Evolutionary conservation across 2,113 vertebrate species (phyloP).

Genomic region (Brevimyrus niger): DNA sequence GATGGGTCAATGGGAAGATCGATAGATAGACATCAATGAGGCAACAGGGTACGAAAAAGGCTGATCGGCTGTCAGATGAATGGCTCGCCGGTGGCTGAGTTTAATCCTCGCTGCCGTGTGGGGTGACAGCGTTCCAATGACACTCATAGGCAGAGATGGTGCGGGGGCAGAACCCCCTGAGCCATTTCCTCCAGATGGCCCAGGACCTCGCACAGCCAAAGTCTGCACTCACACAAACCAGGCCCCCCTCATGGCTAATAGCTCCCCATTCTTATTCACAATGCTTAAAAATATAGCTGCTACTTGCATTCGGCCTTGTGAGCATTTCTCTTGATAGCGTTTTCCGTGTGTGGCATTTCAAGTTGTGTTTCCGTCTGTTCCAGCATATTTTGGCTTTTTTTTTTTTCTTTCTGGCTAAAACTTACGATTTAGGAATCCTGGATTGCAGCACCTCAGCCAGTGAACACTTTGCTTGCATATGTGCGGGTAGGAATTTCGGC

Average conservation of each 20-base stretch:
- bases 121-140: not conserved
- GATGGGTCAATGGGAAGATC: constrained; percentile 17
- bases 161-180: not conserved
- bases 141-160: not conserved
- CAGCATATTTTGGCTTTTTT: constrained; percentile 29
- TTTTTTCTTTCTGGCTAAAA: constrained; percentile 29
- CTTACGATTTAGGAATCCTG: constrained; percentile 43
- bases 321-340: not conserved
- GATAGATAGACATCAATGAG: constrained; percentile 17
- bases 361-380: constrained; percentile 17
- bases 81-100: not conserved
- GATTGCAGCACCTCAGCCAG: constrained; percentile 32
- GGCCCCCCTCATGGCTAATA: not conserved
- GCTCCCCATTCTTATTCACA: not conserved
- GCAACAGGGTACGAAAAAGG: not conserved
- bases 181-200: not conserved
- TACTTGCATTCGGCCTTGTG: not conserved
- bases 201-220: not conserved
- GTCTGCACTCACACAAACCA: not conserved
- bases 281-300: not conserved
- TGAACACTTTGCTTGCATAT: constrained; percentile 25
- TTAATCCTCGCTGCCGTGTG: not conserved
- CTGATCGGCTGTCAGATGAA: not conserved
- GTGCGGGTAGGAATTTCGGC: not conserved
- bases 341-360: not conserved